A percentile compares a stretch with the other conserved stretches of the same genome.
Evolutionary conservation across 1,140 invertebrate species (phyloP).

Genomic region (Drosophila fuyamai): DNA sequence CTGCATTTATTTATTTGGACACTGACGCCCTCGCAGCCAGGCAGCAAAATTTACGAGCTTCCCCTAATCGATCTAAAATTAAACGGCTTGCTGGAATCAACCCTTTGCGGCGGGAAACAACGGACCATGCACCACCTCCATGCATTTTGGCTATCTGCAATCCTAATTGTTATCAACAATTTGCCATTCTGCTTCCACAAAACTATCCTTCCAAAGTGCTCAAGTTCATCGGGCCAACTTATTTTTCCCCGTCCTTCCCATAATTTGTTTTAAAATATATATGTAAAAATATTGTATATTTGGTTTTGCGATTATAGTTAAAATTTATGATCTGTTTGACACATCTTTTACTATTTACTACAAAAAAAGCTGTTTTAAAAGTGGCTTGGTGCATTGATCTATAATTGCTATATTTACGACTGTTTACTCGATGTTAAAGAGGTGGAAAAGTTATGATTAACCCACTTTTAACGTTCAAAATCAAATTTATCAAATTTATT

Average conservation of each 20-base stretch:
- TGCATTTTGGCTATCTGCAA: conserved; percentile 32
- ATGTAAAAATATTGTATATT: no score
- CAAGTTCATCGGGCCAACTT: conserved; percentile 19
- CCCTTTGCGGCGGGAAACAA: conserved; percentile 10
- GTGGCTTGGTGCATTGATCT: no score
- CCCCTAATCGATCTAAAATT: conserved; percentile 56
- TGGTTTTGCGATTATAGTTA: no score
- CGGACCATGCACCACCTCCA: conserved; percentile 22
- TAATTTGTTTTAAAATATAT: no score
- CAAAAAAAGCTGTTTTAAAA: no score
- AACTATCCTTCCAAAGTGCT: conserved; percentile 11
- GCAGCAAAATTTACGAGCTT: conserved; percentile 54
- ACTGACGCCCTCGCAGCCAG: conserved; percentile 56
- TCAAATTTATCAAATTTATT: no score
- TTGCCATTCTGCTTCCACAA: conserved; percentile 22
- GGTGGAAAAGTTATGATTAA: no score
- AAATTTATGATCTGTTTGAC: no score
- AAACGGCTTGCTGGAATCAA: conserved; percentile 44
- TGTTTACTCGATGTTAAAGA: no score
- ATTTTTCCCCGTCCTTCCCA: background rate
- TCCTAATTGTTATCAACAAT: conserved; percentile 46
- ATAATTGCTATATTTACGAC: no score
- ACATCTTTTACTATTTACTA: no score
- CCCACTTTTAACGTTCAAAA: no score
- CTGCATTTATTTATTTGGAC: conserved; percentile 77